Evolutionary conservation across 2,888 invertebrate species (phyloP).

Genomic region (Macrophya alboannulata): DNA sequence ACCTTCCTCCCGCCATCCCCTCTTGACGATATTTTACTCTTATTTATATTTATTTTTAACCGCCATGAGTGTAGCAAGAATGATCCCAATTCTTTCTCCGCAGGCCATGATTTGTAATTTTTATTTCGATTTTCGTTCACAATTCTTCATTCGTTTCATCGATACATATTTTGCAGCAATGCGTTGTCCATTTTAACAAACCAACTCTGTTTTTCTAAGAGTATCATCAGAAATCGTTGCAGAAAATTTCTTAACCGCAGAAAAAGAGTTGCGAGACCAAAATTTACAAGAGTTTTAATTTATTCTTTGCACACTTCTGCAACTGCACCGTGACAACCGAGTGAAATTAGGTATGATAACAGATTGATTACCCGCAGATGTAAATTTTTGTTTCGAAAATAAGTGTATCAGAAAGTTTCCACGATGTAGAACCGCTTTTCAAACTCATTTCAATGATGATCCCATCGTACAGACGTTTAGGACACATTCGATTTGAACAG

Average conservation of each 20-base stretch:
- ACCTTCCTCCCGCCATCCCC: constrained; percentile 44
- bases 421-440: neutral
- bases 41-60: constrained; percentile 32
- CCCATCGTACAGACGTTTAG: neutral
- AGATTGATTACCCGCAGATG: neutral
- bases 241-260: neutral
- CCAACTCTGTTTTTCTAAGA: neutral
- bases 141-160: neutral
- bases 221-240: neutral
- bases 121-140: neutral
- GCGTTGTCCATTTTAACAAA: neutral
- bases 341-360: neutral
- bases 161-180: neutral
- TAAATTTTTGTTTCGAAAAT: neutral
- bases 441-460: neutral
- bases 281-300: neutral
- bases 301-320: no score
- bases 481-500: neutral
- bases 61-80: neutral
- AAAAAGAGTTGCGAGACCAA: neutral
- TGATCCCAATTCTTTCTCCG: neutral
- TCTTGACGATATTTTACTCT: constrained; percentile 4
- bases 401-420: neutral
- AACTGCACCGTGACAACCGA: no score
- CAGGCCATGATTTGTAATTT: neutral